Evolutionary conservation across 2,888 invertebrate species (phyloP), one percentile per base, ranked within the genome.

Genomic region (Adelphocoris suturalis): DNA sequence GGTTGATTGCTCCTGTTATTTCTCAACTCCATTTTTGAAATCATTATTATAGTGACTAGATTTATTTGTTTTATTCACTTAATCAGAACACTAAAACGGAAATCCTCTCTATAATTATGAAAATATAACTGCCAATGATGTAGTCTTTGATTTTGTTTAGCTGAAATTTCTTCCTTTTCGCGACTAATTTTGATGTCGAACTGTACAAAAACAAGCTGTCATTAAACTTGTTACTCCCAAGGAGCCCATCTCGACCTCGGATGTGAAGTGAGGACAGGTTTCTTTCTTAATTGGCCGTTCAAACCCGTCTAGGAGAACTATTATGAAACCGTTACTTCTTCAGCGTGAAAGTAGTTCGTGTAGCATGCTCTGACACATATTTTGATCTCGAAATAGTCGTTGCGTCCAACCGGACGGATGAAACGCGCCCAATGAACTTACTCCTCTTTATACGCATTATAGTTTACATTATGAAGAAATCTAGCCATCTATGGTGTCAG

Each of bases 321-420:
- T 85, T 85, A 85, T 61, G 85, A 57, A 55, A 85, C 85, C 85
- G 85, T 85, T 85, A 85, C 85, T 61, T 57, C 57, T 85, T 57
- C 57, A 52, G 16, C 52, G 52, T 61, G 85, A 85, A 85, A 85
- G 85, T 85, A 85, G 85, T 61, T 85, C 85, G 85, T 85, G 85
- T 57, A 85, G 85, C 85, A 61, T 61, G 61, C 78, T 78, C 78
- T 78, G 78, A 78, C 78, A 78, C 78, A 78, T 78, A 78, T 78
- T 78, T 78, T 46, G 47, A 78, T 78, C 78, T 78, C 78, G 78
- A 78, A 78, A 78, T 46, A 78, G 78, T 57, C 76, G 27, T 78
- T 78, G 78, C 78, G 16, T 46, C 78, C 37, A 78, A 78, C 78
- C 78, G 78, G 78, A 78, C 37, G 78, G 47, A 78, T 78, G 68